Evolutionary conservation across 2,113 vertebrate species (phyloP).

Genomic region (Nematolebias whitei): DNA sequence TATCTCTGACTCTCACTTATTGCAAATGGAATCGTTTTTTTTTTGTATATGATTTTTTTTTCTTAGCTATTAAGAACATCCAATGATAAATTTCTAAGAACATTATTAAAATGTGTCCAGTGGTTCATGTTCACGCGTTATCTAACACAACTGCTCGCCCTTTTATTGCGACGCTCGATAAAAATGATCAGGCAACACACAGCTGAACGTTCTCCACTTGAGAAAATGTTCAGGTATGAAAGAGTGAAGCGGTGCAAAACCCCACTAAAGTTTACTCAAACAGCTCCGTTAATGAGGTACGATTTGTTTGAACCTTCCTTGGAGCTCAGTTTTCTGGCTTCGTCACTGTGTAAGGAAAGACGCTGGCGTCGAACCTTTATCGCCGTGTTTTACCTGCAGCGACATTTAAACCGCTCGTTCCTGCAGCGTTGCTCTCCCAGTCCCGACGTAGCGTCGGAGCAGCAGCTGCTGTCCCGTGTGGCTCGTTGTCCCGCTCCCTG

Average conservation of each 20-base stretch:
- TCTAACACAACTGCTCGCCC: too few relatives aligned
- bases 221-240: too few relatives aligned
- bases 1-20: too few relatives aligned
- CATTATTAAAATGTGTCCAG: too few relatives aligned
- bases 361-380: background rate
- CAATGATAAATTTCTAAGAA: too few relatives aligned
- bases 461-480: conserved; percentile 20
- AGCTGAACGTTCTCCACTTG: too few relatives aligned
- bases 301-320: background rate
- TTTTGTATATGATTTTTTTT: too few relatives aligned
- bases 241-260: background rate
- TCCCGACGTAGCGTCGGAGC: background rate
- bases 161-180: too few relatives aligned
- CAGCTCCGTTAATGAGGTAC: background rate
- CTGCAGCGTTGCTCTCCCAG: background rate
- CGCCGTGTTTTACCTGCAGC: background rate
- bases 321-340: background rate
- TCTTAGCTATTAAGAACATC: too few relatives aligned
- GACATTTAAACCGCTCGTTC: background rate
- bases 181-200: too few relatives aligned
- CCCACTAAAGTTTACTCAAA: background rate
- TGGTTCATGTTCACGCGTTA: too few relatives aligned
- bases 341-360: background rate
- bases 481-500: conserved; percentile 10
- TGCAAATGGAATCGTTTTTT: too few relatives aligned